phyloP scores from a whole-genome alignment of 2,888 invertebrate species.

The Mellilla xanthometata region DNA sequence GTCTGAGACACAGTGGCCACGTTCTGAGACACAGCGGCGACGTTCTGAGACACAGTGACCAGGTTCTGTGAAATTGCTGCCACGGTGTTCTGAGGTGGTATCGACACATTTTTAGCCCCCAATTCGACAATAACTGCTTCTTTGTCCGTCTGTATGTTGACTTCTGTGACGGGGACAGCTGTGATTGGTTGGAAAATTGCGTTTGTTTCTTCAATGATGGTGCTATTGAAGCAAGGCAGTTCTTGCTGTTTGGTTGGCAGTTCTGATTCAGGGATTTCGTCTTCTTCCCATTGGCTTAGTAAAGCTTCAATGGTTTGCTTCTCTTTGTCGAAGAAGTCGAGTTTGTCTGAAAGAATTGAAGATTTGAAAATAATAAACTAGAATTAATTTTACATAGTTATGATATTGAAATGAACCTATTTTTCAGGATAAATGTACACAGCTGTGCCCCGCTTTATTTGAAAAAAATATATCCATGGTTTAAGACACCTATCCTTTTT shows the following conservation, averaged over 20 bases:
- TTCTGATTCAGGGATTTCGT: constrained; percentile 65
- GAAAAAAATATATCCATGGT: too few species aligned
- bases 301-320: constrained; percentile 69
- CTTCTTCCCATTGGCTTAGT: constrained; percentile 76
- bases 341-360: constrained; percentile 52
- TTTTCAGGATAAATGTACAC: too few species aligned
- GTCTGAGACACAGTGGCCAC: constrained; percentile 17
- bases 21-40: not conserved
- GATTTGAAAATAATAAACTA: too few species aligned
- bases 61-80: not conserved
- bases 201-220: constrained; percentile 67
- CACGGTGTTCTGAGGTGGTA: constrained; percentile 5
- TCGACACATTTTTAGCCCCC: constrained; percentile 34
- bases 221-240: constrained; percentile 64
- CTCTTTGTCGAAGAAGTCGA: constrained; percentile 66
- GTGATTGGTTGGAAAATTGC: constrained; percentile 65
- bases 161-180: constrained; percentile 53
- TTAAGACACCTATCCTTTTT: too few species aligned
- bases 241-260: constrained; percentile 42
- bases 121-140: constrained; percentile 60
- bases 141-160: constrained; percentile 42
- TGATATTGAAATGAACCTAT: too few species aligned
- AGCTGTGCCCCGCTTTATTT: too few species aligned
- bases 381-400: too few species aligned
- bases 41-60: not conserved